Evolutionary conservation across 2,113 vertebrate genomes (phyloP).

Genomic region (Eurypyga helias): DNA sequence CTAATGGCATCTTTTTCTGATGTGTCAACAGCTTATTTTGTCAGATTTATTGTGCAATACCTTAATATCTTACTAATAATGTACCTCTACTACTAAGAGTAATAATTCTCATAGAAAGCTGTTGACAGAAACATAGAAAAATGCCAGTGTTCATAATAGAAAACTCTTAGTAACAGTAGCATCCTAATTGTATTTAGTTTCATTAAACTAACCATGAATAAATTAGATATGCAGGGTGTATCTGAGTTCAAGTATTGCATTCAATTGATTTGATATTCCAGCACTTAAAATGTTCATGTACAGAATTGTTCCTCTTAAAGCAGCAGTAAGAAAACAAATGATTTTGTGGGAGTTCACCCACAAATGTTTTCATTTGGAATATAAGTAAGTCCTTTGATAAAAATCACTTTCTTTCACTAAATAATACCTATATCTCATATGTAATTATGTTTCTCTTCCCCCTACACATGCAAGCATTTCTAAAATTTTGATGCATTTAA

Average conservation of each 20-base stretch:
- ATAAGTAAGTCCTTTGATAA: background rate
- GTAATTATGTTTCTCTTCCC: background rate
- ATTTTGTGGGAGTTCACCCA: background rate
- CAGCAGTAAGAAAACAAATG: background rate
- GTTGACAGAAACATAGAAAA: background rate
- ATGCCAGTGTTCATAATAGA: background rate
- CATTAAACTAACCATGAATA: conserved; percentile 44
- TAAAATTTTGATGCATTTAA: background rate
- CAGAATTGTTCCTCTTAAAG: background rate
- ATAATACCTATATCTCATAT: background rate
- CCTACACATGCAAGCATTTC: background rate
- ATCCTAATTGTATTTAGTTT: conserved; percentile 24
- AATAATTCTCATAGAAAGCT: conserved; percentile 6
- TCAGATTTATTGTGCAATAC: conserved; percentile 51
- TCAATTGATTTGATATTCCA: background rate
- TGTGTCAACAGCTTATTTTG: background rate
- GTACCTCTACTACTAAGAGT: conserved; percentile 26
- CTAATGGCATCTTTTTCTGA: conserved; percentile 48
- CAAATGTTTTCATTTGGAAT: background rate
- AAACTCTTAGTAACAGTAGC: conserved; percentile 27
- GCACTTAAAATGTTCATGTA: background rate
- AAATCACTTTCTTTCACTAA: background rate
- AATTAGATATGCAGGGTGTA: background rate
- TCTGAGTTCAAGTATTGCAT: background rate
- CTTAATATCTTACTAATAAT: conserved; percentile 27